These are phyloP conservation scores for Drosophila parthenogenetica DNA, from an alignment of 2,888 invertebrate species.

Conservation along the genomic window DNA sequence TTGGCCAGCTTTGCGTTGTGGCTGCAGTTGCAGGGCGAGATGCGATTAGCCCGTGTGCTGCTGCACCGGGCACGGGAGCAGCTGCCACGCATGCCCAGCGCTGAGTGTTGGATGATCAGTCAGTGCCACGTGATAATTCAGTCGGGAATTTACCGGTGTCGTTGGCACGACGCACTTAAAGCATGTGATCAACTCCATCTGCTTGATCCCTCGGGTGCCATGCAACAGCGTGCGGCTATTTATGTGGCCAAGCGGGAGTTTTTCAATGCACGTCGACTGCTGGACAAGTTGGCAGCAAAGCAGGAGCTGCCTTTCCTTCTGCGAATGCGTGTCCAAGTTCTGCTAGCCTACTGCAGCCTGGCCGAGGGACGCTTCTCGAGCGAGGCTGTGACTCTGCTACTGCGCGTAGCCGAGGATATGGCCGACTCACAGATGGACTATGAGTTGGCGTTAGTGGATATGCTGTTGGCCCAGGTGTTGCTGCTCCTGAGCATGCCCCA, in stretches of 20 bases:
- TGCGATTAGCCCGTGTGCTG: slow-evolving; percentile 87
- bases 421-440: slow-evolving; percentile 91
- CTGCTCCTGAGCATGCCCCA: slow-evolving; percentile 90
- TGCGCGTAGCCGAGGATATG: slow-evolving; percentile 91
- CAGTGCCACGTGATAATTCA: slow-evolving; percentile 87
- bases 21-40: slow-evolving; percentile 86
- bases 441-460: slow-evolving; percentile 90
- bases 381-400: slow-evolving; percentile 87
- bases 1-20: slow-evolving; percentile 88
- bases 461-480: slow-evolving; percentile 92
- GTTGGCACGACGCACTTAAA: slow-evolving; percentile 90
- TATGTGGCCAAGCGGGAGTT: slow-evolving; percentile 84
- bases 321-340: slow-evolving; percentile 88
- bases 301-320: slow-evolving; percentile 85
- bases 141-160: slow-evolving; percentile 85
- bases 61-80: slow-evolving; percentile 88
- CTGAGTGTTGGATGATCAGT: slow-evolving; percentile 89
- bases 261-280: slow-evolving; percentile 80
- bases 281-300: slow-evolving; percentile 73
- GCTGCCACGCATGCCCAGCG: slow-evolving; percentile 88
- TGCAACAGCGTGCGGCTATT: slow-evolving; percentile 85
- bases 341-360: slow-evolving; percentile 89
- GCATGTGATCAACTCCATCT: slow-evolving; percentile 89
- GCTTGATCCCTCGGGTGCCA: slow-evolving; percentile 89
- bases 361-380: slow-evolving; percentile 86